phyloP scores from a whole-genome alignment of 2,113 vertebrate genomes.

The Seriola rivoliana region DNA sequence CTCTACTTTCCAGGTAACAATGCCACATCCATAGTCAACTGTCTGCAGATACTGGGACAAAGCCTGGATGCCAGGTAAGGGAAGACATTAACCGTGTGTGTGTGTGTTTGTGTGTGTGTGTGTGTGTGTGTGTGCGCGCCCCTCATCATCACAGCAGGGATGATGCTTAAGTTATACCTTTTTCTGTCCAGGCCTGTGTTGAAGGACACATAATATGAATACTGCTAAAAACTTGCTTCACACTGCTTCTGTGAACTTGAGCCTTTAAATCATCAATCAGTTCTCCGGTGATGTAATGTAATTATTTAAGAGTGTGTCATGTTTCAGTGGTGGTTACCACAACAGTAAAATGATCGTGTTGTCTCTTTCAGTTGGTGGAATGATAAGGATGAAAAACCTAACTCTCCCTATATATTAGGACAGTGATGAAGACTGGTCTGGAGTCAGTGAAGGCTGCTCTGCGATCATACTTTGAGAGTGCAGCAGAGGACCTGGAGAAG shows the following conservation, averaged over 20 bases:
- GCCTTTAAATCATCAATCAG: too few relatives aligned
- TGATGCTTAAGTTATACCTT: too few relatives aligned
- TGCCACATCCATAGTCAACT: conserved; percentile 96
- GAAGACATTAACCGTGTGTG: neutral
- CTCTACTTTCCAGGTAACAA: conserved; percentile 88
- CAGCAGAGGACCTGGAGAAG: conserved; percentile 93
- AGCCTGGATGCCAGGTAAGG: conserved; percentile 94
- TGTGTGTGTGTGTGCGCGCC: too few relatives aligned
- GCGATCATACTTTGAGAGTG: conserved; percentile 90
- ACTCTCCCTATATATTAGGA: conserved; percentile 79
- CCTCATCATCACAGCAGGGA: too few relatives aligned
- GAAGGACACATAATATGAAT: too few relatives aligned
- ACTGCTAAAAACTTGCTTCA: too few relatives aligned
- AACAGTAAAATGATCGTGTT: too few relatives aligned
- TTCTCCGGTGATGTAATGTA: too few relatives aligned
- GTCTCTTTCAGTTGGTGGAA: neutral
- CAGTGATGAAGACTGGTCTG: conserved; percentile 96
- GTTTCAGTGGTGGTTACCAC: neutral
- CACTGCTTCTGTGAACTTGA: too few relatives aligned
- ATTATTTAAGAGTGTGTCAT: neutral
- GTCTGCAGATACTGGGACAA: conserved; percentile 96
- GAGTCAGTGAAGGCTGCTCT: conserved; percentile 92
- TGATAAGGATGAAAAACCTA: neutral
- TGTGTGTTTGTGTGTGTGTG: too few relatives aligned
- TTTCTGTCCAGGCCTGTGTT: too few relatives aligned